Conservation (phyloP, 1,140 invertebrate species). For the Plutomurus gul region DNA sequence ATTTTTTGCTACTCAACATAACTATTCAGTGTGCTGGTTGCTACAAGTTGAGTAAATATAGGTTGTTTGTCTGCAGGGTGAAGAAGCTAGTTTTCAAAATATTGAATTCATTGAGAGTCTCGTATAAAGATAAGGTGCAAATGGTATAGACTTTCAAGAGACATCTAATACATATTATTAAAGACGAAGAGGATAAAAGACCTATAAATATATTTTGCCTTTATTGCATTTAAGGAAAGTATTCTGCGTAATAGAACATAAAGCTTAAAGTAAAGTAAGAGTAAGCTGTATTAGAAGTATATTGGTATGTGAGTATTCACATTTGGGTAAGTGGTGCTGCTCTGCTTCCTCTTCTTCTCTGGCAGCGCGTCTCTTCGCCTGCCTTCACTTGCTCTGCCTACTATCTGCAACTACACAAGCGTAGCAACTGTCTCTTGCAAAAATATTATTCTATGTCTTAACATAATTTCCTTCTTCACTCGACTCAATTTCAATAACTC, state of each 20-base stretch:
- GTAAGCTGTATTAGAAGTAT: neutral
- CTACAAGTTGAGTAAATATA: no score
- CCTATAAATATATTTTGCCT: neutral
- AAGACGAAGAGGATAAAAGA: neutral
- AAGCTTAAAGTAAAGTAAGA: neutral
- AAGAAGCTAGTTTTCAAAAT: no score
- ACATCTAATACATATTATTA: neutral
- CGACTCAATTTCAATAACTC: slow-evolving; percentile 42
- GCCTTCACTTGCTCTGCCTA: neutral
- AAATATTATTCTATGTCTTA: slow-evolving; percentile 41
- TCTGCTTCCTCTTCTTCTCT: neutral
- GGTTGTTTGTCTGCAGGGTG: no score
- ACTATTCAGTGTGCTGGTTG: no score
- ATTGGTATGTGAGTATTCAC: neutral
- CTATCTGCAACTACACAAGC: neutral
- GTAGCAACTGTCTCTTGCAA: slow-evolving; percentile 25
- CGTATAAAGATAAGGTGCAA: neutral
- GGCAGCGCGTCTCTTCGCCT: neutral
- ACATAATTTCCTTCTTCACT: slow-evolving; percentile 42
- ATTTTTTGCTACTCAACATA: no score
- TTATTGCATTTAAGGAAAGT: slow-evolving; percentile 6
- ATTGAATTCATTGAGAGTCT: no score
- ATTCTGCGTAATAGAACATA: neutral
- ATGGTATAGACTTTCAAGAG: neutral
- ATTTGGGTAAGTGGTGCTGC: slow-evolving; percentile 21